phyloP scores from a whole-genome alignment of 1,140 invertebrate genomes.

The Bradysia coprophila region DNA sequence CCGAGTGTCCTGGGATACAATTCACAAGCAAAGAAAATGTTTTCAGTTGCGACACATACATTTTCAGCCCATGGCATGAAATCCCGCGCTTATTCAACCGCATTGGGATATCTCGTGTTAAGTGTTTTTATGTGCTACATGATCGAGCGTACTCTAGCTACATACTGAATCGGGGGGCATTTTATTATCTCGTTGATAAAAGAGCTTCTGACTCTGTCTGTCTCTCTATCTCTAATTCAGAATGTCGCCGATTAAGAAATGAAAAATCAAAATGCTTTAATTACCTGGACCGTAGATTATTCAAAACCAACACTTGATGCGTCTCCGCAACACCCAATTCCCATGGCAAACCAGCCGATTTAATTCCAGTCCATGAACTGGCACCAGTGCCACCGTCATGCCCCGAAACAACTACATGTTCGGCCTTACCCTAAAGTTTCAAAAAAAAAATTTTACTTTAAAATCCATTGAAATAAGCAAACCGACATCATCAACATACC shows the following conservation, averaged over 20 bases:
- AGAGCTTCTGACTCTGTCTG: no score
- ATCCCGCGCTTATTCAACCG: no score
- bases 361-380: constrained; percentile 93
- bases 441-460: constrained; percentile 2
- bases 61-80: no score
- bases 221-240: background rate
- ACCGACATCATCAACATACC: constrained; percentile 26
- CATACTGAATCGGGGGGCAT: background rate
- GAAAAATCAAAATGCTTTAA: constrained; percentile 3
- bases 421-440: constrained; percentile 69
- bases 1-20: background rate
- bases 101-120: no score
- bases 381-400: constrained; percentile 98
- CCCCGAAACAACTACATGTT: constrained; percentile 96
- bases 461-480: constrained; percentile 2
- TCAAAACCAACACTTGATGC: constrained; percentile 89
- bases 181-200: no score
- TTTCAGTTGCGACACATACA: no score
- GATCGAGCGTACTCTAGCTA: no score
- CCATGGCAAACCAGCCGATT: constrained; percentile 92
- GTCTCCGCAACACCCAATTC: constrained; percentile 95
- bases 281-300: constrained; percentile 74
- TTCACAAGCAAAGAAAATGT: no score
- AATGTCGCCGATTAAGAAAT: background rate
- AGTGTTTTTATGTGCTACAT: no score